A percentile compares a stretch with the other conserved stretches of the same genome.
phyloP scores from a whole-genome alignment of 2,888 invertebrate genomes.

The Calameuta pallipes region DNA sequence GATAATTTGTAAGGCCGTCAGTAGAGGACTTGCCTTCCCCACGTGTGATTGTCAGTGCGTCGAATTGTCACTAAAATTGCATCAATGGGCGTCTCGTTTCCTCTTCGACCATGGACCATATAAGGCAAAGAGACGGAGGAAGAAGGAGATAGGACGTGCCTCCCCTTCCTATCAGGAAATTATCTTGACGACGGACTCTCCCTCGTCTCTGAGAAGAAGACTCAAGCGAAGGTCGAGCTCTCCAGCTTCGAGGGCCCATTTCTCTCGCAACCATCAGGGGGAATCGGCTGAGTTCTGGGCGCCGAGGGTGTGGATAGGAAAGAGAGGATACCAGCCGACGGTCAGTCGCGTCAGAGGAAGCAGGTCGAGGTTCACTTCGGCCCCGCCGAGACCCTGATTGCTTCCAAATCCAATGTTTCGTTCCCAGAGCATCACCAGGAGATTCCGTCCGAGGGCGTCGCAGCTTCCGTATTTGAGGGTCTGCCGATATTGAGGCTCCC shows the following conservation, averaged over 20 bases:
- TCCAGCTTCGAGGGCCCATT: conserved; percentile 64
- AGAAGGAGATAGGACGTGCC: too few relatives aligned
- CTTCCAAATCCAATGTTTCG: conserved; percentile 89
- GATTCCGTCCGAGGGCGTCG: conserved; percentile 82
- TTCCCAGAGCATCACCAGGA: conserved; percentile 94
- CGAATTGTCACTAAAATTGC: too few relatives aligned
- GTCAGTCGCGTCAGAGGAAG: conserved; percentile 83
- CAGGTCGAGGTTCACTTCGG: conserved; percentile 86
- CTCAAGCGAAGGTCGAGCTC: conserved; percentile 62
- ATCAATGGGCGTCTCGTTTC: too few relatives aligned
- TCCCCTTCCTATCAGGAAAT: conserved; percentile 52
- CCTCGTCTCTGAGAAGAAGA: conserved; percentile 59
- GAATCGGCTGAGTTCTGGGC: conserved; percentile 72
- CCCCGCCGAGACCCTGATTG: conserved; percentile 83
- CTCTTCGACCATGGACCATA: too few relatives aligned
- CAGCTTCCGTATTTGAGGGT: conserved; percentile 82
- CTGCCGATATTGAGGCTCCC: conserved; percentile 88
- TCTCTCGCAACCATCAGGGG: conserved; percentile 66
- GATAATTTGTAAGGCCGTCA: too few relatives aligned
- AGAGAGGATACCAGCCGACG: conserved; percentile 92
- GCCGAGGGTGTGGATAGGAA: conserved; percentile 86
- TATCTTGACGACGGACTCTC: conserved; percentile 59
- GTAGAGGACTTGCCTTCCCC: too few relatives aligned
- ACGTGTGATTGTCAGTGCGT: too few relatives aligned
- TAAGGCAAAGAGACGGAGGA: too few relatives aligned